Evolutionary conservation across 2,113 vertebrate species (phyloP), one percentile per base, ranked within the genome.

Genomic region (Lepisosteus oculatus): DNA sequence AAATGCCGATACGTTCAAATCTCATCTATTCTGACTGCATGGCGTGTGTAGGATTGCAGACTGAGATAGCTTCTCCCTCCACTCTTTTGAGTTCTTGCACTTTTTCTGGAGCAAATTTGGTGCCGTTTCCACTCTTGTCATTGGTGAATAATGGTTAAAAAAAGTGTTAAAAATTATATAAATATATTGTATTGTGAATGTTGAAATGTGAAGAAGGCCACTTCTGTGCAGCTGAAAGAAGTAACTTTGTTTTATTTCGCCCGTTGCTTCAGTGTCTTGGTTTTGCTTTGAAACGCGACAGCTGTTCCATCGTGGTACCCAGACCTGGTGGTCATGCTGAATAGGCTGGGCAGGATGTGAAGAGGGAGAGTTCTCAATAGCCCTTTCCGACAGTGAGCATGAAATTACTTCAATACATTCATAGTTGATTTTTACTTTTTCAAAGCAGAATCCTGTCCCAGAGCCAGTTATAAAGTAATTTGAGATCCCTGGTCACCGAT

Each of bases 11-110:
- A 74, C 78, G 76, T 85, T 90, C 74, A 81, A 84, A 79, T 85
- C 84, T 77, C 70, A 75, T 82, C 79, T 83, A 78, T 90, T 91
- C 85, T 83, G 86, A 90, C 92, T 96, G 95, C 95, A 95, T 96
- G 95, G 90, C 92, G 90, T 92, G 85, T 90, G 87, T 92, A 90
- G 62, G 87, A 91, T 79, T 88, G 89, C 92, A 92, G 89, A 92
- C 89, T 91, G 88, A 91, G 86, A 85, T 86, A 76, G 84, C 82
- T 88, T 64, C 62, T 64, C 62, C 62, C 85, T 86, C 68, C 43
- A 80, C 85, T 87, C 80, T 86, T 51, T 51, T 91, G 83, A 88
- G 92, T 93, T 94, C 84, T 91, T 88, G 92, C 91, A 93, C 91
- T 91, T 83, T 64, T 80, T 86, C 85, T 83, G 79, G 88, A 84